Base-by-base conservation (phyloP, 2,113 vertebrate genomes). In the Prionailurus bengalensis region DNA sequence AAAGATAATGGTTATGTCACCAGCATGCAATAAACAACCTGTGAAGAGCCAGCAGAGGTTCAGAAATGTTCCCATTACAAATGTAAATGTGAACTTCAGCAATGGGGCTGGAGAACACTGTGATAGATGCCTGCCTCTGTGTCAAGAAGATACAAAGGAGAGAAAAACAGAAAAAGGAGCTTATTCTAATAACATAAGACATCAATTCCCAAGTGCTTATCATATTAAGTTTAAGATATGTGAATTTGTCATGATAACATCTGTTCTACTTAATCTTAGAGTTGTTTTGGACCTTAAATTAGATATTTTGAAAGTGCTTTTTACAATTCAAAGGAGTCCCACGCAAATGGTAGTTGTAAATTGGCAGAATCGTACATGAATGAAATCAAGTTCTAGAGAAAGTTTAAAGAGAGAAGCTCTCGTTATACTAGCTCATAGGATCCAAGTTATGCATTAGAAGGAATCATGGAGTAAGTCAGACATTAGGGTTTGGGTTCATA, bases 1-100 rank as follows among this genome's bases (percentile, higher is more conserved):
- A 97, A 97, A 95, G 5, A 90, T 97, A 96, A 97, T 96, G 79
- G 95, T 97, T 81, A 58, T 95, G 48, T 97, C 97, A 94, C 86
- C 63, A 78, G 92, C 36, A 1, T 3, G n/a, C n/a, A 12, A 39
- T 25, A 96, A 61, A 33, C 97, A 97, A 93, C 96, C 93, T 70
- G 16, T 61, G 94, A 94, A 94, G 65, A 89, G 91, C 63, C 84
- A 87, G 94, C 66, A 51, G 73, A 97, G 90, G 68, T 84, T 97
- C 42, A 70, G 83, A 93, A 95, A 91, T 42, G 84, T 53, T 74
- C 87, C 92, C 45, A 39, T 96, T 96, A 79, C 16, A 76, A 96
- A 98, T 91, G 94, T 74, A 91, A 97, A 96, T 86, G 92, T 89
- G 95, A 90, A 94, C 96, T 94, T 91, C 73, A 84, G 89, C 1